Evolutionary conservation across 2,888 invertebrate genomes (phyloP).

Genomic region (Temnothorax rugatulus): DNA sequence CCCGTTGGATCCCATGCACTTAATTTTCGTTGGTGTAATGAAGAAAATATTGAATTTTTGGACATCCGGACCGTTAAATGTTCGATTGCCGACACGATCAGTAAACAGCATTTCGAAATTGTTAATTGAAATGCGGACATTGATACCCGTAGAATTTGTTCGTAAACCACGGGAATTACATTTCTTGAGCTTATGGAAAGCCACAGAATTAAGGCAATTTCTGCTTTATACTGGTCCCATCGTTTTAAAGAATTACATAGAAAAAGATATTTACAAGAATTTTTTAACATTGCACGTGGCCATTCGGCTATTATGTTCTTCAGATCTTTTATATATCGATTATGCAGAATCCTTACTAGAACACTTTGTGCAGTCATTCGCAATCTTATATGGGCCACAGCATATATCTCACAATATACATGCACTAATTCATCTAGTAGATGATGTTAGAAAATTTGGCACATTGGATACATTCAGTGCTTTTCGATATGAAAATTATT

Average conservation of each 20-base stretch:
- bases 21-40: conserved; percentile 15
- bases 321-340: not conserved
- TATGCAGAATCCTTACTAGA: not conserved
- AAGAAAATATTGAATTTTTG: conserved; percentile 17
- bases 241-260: not conserved
- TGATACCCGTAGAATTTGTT: not conserved
- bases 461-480: too few relatives aligned
- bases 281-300: conserved; percentile 6
- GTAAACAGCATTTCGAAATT: not conserved
- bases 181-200: not conserved
- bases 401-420: too few relatives aligned
- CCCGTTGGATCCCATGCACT: conserved; percentile 6
- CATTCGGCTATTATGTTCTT: not conserved
- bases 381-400: not conserved
- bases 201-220: not conserved
- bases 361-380: not conserved
- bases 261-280: conserved; percentile 1
- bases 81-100: not conserved
- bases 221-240: not conserved
- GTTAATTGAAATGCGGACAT: not conserved
- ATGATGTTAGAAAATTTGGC: too few relatives aligned
- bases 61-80: not conserved
- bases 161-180: not conserved
- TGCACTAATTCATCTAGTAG: too few relatives aligned
- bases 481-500: too few relatives aligned